Evolutionary conservation across 2,888 invertebrate species (phyloP).

Genomic region (Brachypalpus laphriformis): DNA sequence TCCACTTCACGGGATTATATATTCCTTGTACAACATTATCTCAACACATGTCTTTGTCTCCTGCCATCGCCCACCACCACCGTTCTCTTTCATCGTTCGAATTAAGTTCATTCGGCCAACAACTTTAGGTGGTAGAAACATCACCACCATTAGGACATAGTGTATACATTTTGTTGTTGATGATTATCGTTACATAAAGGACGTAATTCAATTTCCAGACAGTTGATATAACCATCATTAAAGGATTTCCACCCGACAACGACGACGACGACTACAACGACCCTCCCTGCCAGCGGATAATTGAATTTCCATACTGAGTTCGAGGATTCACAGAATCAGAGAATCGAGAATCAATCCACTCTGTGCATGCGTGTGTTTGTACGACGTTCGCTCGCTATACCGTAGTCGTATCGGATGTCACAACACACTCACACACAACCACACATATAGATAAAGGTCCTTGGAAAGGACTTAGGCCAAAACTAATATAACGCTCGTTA

Average conservation of each 20-base stretch:
- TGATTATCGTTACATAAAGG: slow-evolving; percentile 79
- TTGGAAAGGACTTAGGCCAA: slow-evolving; percentile 71
- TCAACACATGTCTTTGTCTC: slow-evolving; percentile 67
- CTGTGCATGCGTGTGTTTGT: slow-evolving; percentile 25
- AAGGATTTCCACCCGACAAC: slow-evolving; percentile 79
- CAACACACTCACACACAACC: slow-evolving; percentile 14
- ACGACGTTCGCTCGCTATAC: slow-evolving; percentile 9
- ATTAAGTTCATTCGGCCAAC: slow-evolving; percentile 58
- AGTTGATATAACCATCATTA: slow-evolving; percentile 83
- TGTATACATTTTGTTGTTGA: slow-evolving; percentile 68
- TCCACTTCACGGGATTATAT: slow-evolving; percentile 58
- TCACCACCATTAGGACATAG: slow-evolving; percentile 60
- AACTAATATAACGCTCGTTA: slow-evolving; percentile 74
- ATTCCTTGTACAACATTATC: slow-evolving; percentile 64
- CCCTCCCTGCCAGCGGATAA: slow-evolving; percentile 75
- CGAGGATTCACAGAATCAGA: slow-evolving; percentile 71
- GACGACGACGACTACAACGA: slow-evolving; percentile 31
- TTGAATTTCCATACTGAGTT: slow-evolving; percentile 75
- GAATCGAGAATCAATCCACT: slow-evolving; percentile 70
- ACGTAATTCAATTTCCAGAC: slow-evolving; percentile 83
- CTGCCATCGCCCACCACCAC: slow-evolving; percentile 32
- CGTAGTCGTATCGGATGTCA: slow-evolving; percentile 70
- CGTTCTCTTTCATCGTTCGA: slow-evolving; percentile 4
- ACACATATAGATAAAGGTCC: slow-evolving; percentile 39
- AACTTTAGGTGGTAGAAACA: slow-evolving; percentile 67